Evolutionary conservation across 2,797 vertebrate species (phyloP).

Genomic region (Xenopus petersii): DNA sequence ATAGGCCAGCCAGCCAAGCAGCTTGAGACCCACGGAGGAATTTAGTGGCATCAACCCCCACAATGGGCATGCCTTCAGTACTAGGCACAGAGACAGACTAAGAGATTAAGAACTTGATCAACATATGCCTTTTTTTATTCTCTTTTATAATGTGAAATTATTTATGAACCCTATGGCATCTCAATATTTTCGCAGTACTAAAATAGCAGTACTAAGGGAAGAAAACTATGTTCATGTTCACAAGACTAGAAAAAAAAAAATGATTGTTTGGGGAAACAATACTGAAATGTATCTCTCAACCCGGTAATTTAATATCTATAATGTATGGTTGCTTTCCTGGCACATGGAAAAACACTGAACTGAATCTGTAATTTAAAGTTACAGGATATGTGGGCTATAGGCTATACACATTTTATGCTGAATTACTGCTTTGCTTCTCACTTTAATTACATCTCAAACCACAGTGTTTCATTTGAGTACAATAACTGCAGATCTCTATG

Average conservation of each 20-base stretch:
- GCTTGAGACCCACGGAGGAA: too few relatives aligned
- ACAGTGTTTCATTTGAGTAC: neutral
- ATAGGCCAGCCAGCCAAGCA: too few relatives aligned
- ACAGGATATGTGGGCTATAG: neutral
- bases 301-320: neutral
- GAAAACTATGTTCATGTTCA: neutral
- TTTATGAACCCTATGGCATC: neutral
- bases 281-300: neutral
- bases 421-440: neutral
- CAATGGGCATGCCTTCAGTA: too few relatives aligned
- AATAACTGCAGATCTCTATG: neutral
- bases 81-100: too few relatives aligned
- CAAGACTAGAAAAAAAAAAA: neutral
- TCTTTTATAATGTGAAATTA: too few relatives aligned
- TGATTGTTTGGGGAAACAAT: neutral
- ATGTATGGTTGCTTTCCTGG: neutral
- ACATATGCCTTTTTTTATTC: too few relatives aligned
- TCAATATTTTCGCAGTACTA: too few relatives aligned
- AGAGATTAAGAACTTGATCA: too few relatives aligned
- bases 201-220: too few relatives aligned
- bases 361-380: conserved; percentile 5
- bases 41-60: too few relatives aligned
- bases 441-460: neutral
- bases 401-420: neutral
- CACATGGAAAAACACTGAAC: neutral